phyloP scores from a whole-genome alignment of 37 sponge, comb jelly and placozoan species.

The Corticium candelabrum region DNA sequence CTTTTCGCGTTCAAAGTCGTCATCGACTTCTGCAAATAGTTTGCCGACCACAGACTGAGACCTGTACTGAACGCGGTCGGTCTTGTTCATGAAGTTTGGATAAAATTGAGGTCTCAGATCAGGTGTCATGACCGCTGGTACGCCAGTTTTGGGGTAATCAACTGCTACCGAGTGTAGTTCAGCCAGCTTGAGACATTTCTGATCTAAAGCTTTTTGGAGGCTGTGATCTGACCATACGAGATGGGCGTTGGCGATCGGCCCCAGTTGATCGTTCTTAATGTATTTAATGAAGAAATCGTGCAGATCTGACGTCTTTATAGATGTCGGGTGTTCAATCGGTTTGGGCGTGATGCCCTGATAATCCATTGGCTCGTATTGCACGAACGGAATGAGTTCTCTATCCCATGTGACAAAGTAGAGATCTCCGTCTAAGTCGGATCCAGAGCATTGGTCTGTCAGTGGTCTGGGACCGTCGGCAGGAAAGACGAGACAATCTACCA shows the following conservation, averaged over 20 bases:
- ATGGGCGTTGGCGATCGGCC: conserved; percentile 31
- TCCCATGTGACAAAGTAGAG: conserved; percentile 37
- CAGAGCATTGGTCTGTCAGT: conserved; percentile 22
- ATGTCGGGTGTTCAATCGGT: neutral
- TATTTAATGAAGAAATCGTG: conserved; percentile 32
- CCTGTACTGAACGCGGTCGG: neutral
- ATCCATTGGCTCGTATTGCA: conserved; percentile 13
- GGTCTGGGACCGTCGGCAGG: conserved; percentile 20
- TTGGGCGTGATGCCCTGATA: conserved; percentile 9
- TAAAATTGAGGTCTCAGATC: neutral
- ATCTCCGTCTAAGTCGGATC: conserved; percentile 33
- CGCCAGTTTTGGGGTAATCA: conserved; percentile 29
- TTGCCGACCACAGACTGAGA: neutral
- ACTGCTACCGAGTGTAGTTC: conserved; percentile 18
- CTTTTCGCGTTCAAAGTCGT: neutral
- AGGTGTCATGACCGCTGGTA: neutral
- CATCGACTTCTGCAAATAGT: neutral
- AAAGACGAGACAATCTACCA: conserved; percentile 22
- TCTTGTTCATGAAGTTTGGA: conserved; percentile 9
- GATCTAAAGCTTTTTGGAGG: neutral
- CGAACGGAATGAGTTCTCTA: conserved; percentile 8
- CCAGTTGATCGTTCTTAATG: conserved; percentile 30
- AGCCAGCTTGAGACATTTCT: conserved; percentile 10
- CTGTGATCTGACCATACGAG: conserved; percentile 14
- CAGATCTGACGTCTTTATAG: conserved; percentile 6